Base-by-base conservation (phyloP, 2,113 vertebrate genomes). In the Perca flavescens region DNA sequence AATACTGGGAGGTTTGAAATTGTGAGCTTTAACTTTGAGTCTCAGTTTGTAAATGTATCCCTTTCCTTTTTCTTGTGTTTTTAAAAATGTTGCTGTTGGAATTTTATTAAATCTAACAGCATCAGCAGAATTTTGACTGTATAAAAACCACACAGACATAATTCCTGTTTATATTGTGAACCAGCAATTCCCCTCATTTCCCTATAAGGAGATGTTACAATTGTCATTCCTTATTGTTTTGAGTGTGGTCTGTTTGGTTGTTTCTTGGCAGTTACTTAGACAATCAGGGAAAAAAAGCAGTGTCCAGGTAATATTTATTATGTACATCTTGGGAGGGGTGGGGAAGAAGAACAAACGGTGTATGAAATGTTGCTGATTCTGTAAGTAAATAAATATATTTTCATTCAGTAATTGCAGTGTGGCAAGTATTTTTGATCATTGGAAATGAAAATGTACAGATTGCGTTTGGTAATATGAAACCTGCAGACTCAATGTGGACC, bases 311-410 rank as follows among this genome's bases (percentile, higher is more conserved):
- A 92, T 93, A 94, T 94, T 94, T 93, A 93, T 94, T 94, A 57
- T 92, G 84, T 94, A 86, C 86, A 86, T 91, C 87, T 79, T 92
- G 82, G 83, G 85, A 89, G 34, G 82, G 82, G 54, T 34, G 72
- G 69, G 76, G 75, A 82, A 86, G 75, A 83, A 84, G 82, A 92
- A 88, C 89, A 89, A 90, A 84, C 68, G 47, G 62, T 90, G 81
- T 89, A 82, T 89, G 66, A 88, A 91, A 91, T 87, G 88, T 94
- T 92, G 88, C 91, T 91, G 80, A 93, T 92, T 92, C 83, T 93
- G 87, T 93, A 91, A 90, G 76, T 91, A 92, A 94, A 94, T 93
- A 95, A 94, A 94, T 94, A 90, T 94, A 94, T 94, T 94, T 94
- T 92, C 91, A 88, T 82, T 90, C 86, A 87, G 61, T 62, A 61